Conservation (phyloP, 2,113 vertebrate species). For the Percina caprodes region DNA sequence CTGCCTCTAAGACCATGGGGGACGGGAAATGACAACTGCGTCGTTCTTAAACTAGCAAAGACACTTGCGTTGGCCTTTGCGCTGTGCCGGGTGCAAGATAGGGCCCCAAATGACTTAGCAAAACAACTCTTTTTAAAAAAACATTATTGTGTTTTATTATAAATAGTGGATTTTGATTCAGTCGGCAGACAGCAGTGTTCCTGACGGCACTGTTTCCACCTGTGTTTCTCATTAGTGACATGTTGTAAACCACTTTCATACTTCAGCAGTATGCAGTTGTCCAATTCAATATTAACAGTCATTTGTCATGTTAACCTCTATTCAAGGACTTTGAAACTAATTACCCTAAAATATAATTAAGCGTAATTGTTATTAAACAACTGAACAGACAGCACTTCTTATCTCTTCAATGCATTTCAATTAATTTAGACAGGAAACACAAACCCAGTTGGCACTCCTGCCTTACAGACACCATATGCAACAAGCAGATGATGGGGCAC, state of each 20-base stretch:
- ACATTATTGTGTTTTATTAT: background rate
- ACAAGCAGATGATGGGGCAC: slow-evolving; percentile 21
- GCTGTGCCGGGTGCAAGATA: too few relatives aligned
- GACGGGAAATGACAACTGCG: too few relatives aligned
- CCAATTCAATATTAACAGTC: slow-evolving; percentile 61
- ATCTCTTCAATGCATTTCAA: slow-evolving; percentile 39
- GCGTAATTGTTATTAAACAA: slow-evolving; percentile 68
- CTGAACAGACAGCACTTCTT: slow-evolving; percentile 36
- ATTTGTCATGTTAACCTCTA: slow-evolving; percentile 71
- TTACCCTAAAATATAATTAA: slow-evolving; percentile 67
- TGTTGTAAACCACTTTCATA: slow-evolving; percentile 25
- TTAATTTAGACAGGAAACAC: slow-evolving; percentile 33
- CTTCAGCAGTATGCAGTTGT: slow-evolving; percentile 50
- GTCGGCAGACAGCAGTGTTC: background rate
- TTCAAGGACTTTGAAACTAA: slow-evolving; percentile 74
- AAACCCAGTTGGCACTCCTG: background rate
- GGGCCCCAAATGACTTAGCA: background rate
- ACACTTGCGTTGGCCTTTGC: too few relatives aligned
- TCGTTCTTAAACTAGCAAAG: too few relatives aligned
- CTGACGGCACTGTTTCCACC: slow-evolving; percentile 1
- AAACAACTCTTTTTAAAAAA: background rate
- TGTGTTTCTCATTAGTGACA: slow-evolving; percentile 17
- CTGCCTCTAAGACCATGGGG: too few relatives aligned
- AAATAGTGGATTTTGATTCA: background rate
- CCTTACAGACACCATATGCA: slow-evolving; percentile 29